Percentiles rank a stretch among this genome's conserved stretches.
Evolutionary conservation across 92 coral and sea anemone genomes (phyloP).

Genomic region (Diadumene lineata): DNA sequence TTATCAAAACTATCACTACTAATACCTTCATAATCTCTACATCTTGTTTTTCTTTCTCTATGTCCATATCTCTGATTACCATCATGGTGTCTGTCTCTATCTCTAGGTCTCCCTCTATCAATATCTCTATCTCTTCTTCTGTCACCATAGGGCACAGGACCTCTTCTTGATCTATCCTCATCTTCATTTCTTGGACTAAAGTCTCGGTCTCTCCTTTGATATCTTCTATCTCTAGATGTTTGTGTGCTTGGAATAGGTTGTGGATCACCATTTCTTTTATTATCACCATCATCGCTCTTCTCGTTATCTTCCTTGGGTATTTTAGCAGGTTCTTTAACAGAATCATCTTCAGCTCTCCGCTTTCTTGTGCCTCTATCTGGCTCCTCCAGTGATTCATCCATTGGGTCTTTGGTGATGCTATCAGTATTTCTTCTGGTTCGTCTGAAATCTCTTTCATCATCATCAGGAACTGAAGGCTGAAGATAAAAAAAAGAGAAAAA

Average conservation of each 20-base stretch:
- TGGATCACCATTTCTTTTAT: constrained; percentile 31
- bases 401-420: constrained; percentile 42
- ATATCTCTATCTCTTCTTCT: constrained; percentile 32
- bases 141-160: constrained; percentile 50
- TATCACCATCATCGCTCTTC: constrained; percentile 36
- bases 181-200: constrained; percentile 33
- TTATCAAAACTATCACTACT: neutral
- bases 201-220: constrained; percentile 39
- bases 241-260: constrained; percentile 60
- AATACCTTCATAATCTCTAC: constrained; percentile 97
- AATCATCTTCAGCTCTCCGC: constrained; percentile 80
- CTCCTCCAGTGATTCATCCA: constrained; percentile 31
- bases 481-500: neutral
- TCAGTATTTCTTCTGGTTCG: constrained; percentile 88
- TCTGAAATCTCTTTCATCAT: constrained; percentile 95
- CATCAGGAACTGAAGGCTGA: constrained; percentile 85
- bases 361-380: constrained; percentile 57
- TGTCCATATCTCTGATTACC: constrained; percentile 50
- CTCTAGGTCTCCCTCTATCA: constrained; percentile 35
- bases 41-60: constrained; percentile 71
- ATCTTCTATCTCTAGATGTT: constrained; percentile 40
- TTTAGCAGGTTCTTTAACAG: constrained; percentile 55
- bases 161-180: constrained; percentile 53
- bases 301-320: constrained; percentile 70
- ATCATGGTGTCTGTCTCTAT: constrained; percentile 53